A percentile compares a stretch with the other conserved stretches of the same genome.
These are phyloP conservation scores for Aptenodytes patagonicus DNA, from an alignment of 2,113 vertebrate genomes.

Conservation along the genomic window DNA sequence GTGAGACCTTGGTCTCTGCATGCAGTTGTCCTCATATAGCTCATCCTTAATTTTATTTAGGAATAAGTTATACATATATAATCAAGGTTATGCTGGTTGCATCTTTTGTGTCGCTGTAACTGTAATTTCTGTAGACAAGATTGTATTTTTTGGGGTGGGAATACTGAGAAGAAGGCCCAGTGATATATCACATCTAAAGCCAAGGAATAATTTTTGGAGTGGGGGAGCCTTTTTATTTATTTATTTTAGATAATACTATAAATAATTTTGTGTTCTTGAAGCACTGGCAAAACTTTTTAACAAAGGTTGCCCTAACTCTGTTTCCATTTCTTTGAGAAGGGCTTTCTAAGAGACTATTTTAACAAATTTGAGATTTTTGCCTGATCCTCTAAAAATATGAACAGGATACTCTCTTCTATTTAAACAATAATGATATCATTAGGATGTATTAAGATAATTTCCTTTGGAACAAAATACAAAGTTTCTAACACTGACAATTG, in stretches of 20 bases:
- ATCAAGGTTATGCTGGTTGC: not conserved
- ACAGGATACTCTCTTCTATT: constrained; percentile 41
- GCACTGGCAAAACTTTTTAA: not conserved
- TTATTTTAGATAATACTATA: not conserved
- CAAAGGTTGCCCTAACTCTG: not conserved
- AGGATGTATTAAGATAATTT: constrained; percentile 56
- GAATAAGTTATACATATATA: not conserved
- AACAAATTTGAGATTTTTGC: constrained; percentile 8
- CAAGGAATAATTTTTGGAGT: not conserved
- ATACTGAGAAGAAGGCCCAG: not conserved
- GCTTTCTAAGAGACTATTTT: not conserved
- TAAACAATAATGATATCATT: not conserved
- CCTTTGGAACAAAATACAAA: constrained; percentile 65
- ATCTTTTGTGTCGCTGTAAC: not conserved
- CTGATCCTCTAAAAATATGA: not conserved
- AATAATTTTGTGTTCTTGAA: not conserved
- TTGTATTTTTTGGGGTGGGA: not conserved
- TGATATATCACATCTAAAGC: not conserved
- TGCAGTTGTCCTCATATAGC: not conserved
- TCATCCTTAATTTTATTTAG: not conserved
- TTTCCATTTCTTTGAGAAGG: not conserved
- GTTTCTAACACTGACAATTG: constrained; percentile 73
- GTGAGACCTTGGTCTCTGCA: not conserved
- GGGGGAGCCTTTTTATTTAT: not conserved
- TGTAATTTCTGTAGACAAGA: not conserved